These are phyloP conservation scores for Cepaea nemoralis DNA, from an alignment of 1,140 invertebrate genomes.

Conservation along the genomic window DNA sequence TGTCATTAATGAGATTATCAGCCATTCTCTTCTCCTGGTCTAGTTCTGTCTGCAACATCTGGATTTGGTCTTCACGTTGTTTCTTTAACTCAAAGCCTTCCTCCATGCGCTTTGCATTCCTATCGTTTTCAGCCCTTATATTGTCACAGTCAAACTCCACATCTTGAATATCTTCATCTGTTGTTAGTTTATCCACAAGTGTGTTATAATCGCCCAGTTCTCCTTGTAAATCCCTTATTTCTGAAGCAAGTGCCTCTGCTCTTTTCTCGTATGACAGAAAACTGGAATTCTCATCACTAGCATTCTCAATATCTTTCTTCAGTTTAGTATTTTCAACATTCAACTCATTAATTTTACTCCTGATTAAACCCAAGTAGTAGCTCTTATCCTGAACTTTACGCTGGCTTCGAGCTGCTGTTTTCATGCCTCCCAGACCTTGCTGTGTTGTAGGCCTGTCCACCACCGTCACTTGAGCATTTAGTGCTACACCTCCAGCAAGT, in stretches of 20 bases:
- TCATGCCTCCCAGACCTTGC: slow-evolving; percentile 83
- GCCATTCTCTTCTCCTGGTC: slow-evolving; percentile 78
- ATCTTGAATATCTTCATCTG: slow-evolving; percentile 77
- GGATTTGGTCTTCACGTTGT: slow-evolving; percentile 78
- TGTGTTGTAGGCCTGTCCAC: slow-evolving; percentile 86
- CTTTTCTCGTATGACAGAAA: slow-evolving; percentile 83
- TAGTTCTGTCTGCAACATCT: slow-evolving; percentile 80
- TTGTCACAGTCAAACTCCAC: slow-evolving; percentile 78
- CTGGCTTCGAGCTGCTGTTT: slow-evolving; percentile 77
- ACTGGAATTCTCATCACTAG: slow-evolving; percentile 82
- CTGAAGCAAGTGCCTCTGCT: slow-evolving; percentile 72
- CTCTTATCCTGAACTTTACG: slow-evolving; percentile 86
- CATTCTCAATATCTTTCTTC: slow-evolving; percentile 79
- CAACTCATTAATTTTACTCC: slow-evolving; percentile 84
- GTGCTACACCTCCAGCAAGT: slow-evolving; percentile 62
- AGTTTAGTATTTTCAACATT: slow-evolving; percentile 80
- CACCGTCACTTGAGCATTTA: slow-evolving; percentile 71
- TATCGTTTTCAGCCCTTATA: slow-evolving; percentile 76
- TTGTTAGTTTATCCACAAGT: slow-evolving; percentile 79
- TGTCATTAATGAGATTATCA: slow-evolving; percentile 77
- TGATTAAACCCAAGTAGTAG: slow-evolving; percentile 84
- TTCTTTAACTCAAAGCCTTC: slow-evolving; percentile 79
- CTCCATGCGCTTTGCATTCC: slow-evolving; percentile 76
- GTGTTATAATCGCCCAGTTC: slow-evolving; percentile 85
- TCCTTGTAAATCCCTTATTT: slow-evolving; percentile 79